Percentiles rank a stretch among this genome's conserved stretches.
These are phyloP conservation scores for Lasius fuliginosus DNA, from an alignment of 2,888 invertebrate genomes.

Conservation along the genomic window DNA sequence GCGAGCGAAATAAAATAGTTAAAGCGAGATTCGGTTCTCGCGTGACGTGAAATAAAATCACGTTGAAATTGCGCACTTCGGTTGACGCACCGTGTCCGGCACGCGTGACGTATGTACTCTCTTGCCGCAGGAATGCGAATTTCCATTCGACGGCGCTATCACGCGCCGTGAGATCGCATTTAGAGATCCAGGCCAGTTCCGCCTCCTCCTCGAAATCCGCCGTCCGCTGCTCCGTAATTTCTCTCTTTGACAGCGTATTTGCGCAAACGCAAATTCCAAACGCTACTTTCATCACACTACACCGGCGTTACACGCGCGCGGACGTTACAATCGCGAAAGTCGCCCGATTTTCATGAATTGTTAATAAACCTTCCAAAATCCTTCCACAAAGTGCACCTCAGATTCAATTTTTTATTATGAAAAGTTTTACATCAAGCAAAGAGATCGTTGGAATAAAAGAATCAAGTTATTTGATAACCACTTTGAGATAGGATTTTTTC, in stretches of 20 bases:
- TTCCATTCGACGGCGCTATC: slow-evolving; percentile 45
- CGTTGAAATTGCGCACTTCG: slow-evolving; percentile 17
- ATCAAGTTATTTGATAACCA: no score
- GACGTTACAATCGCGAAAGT: neutral
- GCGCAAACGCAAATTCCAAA: slow-evolving; percentile 26
- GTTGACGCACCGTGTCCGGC: slow-evolving; percentile 48
- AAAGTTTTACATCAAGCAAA: neutral
- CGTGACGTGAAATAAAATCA: slow-evolving; percentile 47
- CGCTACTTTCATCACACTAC: slow-evolving; percentile 37
- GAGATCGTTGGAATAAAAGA: neutral
- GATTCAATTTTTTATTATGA: neutral
- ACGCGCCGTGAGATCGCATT: slow-evolving; percentile 45
- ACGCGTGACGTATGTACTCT: slow-evolving; percentile 49
- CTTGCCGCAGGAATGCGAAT: slow-evolving; percentile 55
- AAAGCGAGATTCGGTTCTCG: slow-evolving; percentile 29
- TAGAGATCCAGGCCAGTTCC: slow-evolving; percentile 54
- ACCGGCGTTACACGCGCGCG: neutral
- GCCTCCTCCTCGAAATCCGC: slow-evolving; percentile 48
- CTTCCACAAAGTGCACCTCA: neutral
- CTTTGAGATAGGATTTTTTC: neutral
- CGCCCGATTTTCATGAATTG: neutral
- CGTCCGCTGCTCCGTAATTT: slow-evolving; percentile 48
- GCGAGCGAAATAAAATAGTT: neutral
- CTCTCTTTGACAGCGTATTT: slow-evolving; percentile 34
- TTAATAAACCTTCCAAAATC: neutral